phyloP scores from a whole-genome alignment of 2,888 invertebrate genomes.

The Mimachlamys varia region DNA sequence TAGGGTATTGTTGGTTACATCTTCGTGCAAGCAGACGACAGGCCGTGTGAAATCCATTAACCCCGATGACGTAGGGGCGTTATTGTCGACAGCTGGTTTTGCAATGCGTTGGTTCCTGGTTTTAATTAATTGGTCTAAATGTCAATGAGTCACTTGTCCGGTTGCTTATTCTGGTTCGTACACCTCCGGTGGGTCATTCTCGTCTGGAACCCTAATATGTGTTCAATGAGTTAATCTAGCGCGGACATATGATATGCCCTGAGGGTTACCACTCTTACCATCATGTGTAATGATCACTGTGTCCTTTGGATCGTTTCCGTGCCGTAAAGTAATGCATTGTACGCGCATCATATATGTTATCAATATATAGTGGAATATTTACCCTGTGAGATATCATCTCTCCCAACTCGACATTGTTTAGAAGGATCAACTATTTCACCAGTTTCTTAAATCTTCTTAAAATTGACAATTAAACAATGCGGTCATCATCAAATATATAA shows the following conservation, averaged over 20 bases:
- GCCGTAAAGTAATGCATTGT: too few species aligned
- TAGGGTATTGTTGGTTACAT: background rate
- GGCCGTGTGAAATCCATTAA: background rate
- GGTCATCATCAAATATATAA: too few species aligned
- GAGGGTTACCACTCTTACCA: background rate
- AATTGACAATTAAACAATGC: too few species aligned
- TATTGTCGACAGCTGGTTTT: background rate
- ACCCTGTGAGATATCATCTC: too few species aligned
- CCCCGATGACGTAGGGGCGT: background rate
- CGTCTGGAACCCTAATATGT: background rate
- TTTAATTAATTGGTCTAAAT: constrained; percentile 14
- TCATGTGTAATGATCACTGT: background rate
- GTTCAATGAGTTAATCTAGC: background rate
- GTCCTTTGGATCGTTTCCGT: too few species aligned
- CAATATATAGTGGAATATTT: too few species aligned
- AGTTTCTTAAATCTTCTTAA: too few species aligned
- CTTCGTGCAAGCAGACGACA: background rate
- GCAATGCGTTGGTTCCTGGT: background rate
- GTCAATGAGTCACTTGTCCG: background rate
- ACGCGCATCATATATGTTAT: too few species aligned
- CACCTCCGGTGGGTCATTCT: background rate
- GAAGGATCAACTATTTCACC: too few species aligned
- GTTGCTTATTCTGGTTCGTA: background rate
- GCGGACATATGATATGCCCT: background rate
- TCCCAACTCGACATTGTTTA: too few species aligned